Conservation (phyloP, 2,888 invertebrate genomes). For the Aleiodes alternator region DNA sequence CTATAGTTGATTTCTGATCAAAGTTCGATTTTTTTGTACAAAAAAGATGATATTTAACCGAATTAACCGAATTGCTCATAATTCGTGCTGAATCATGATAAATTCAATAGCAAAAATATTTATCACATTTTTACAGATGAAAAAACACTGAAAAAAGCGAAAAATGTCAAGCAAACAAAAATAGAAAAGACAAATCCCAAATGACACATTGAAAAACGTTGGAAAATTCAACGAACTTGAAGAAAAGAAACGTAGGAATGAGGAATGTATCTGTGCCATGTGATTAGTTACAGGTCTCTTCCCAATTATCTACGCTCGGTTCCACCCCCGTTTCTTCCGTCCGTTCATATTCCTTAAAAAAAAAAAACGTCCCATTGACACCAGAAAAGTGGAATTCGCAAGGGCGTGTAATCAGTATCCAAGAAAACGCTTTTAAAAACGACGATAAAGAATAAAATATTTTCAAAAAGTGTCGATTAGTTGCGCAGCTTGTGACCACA, state of each 20-base stretch:
- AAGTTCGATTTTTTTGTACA: too few species aligned
- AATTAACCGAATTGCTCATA: too few species aligned
- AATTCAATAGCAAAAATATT: too few species aligned
- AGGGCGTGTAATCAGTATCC: slow-evolving; percentile 23
- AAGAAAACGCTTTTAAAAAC: slow-evolving; percentile 6
- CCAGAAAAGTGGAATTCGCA: slow-evolving; percentile 14
- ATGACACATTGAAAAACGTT: slow-evolving; percentile 2
- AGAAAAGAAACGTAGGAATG: slow-evolving; percentile 13
- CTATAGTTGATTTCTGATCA: too few species aligned
- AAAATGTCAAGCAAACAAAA: neutral
- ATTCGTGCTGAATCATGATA: too few species aligned
- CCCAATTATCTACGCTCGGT: slow-evolving; percentile 24
- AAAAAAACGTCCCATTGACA: slow-evolving; percentile 26
- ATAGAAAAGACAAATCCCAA: too few species aligned
- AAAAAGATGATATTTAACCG: too few species aligned
- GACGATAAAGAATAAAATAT: slow-evolving; percentile 46
- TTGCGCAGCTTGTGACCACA: slow-evolving; percentile 19
- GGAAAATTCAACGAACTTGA: slow-evolving; percentile 24
- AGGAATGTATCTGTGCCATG: slow-evolving; percentile 42
- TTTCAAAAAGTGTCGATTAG: slow-evolving; percentile 32
- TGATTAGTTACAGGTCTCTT: slow-evolving; percentile 16
- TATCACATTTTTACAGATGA: too few species aligned
- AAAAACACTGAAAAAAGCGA: too few species aligned
- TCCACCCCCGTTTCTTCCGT: slow-evolving; percentile 10
- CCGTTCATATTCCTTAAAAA: neutral